Evolutionary conservation across 2,113 vertebrate genomes (phyloP).

Genomic region (Mirza zaza): DNA sequence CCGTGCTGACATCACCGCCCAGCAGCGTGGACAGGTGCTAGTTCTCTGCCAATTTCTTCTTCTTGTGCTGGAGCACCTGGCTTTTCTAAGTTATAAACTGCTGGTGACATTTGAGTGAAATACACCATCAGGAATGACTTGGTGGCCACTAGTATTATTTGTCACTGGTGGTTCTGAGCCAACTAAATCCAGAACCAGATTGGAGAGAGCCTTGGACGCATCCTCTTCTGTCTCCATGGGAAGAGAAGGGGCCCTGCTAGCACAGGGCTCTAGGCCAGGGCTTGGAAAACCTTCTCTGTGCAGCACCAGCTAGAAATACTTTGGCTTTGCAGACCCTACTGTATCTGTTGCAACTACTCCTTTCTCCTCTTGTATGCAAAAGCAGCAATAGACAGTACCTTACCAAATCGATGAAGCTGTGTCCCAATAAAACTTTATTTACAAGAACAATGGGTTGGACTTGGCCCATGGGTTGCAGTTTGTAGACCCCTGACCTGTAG

Average conservation of each 20-base stretch:
- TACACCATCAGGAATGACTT: rapidly evolving
- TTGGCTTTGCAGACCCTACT: rapidly evolving
- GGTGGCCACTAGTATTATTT: too few relatives aligned
- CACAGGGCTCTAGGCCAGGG: rapidly evolving
- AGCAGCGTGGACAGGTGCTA: rapidly evolving
- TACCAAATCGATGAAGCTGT: not conserved
- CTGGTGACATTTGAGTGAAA: not conserved
- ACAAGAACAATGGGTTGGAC: not conserved
- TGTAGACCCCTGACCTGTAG: not conserved
- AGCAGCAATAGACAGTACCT: not conserved
- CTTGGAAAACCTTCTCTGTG: rapidly evolving
- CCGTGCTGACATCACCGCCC: rapidly evolving
- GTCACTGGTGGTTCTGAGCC: not conserved
- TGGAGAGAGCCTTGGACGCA: too few relatives aligned
- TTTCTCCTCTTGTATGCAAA: not conserved
- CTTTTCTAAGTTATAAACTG: not conserved
- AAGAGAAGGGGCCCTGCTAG: not conserved
- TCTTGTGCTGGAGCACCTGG: not conserved
- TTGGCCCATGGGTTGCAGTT: too few relatives aligned
- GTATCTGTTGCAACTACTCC: rapidly evolving
- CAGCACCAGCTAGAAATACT: rapidly evolving
- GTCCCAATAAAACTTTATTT: slow-evolving; percentile 43
- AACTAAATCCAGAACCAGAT: not conserved
- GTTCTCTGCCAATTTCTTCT: rapidly evolving
- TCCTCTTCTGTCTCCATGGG: rapidly evolving